A percentile compares a stretch with the other conserved stretches of the same genome.
Conservation (phyloP, 2,797 vertebrate species). For the Bufotes viridis region DNA sequence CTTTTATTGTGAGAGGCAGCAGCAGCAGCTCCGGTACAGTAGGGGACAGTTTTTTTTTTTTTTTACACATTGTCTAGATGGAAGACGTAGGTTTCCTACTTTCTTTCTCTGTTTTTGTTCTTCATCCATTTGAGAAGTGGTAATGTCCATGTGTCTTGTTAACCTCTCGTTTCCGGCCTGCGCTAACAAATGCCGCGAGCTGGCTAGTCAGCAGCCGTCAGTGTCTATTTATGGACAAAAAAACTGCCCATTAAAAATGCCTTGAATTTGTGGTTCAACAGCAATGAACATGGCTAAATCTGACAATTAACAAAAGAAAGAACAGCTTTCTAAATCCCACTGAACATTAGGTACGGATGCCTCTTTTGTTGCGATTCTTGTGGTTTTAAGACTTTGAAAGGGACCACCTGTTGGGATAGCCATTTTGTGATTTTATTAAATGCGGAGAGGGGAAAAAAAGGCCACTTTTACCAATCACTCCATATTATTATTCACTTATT, state of each 20-base stretch:
- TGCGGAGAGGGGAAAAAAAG: slow-evolving; percentile 80
- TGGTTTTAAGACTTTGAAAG: slow-evolving; percentile 93
- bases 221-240: slow-evolving; percentile 97
- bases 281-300: slow-evolving; percentile 98
- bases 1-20: not conserved
- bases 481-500: slow-evolving; percentile 84
- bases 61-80: not conserved
- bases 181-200: slow-evolving; percentile 85
- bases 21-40: not conserved
- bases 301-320: slow-evolving; percentile 97
- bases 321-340: slow-evolving; percentile 98
- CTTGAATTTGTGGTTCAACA: slow-evolving; percentile 96
- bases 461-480: slow-evolving; percentile 83
- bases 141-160: slow-evolving; percentile 78
- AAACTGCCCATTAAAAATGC: slow-evolving; percentile 99
- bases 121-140: slow-evolving; percentile 74
- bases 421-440: slow-evolving; percentile 83
- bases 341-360: slow-evolving; percentile 99
- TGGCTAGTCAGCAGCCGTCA: slow-evolving; percentile 98
- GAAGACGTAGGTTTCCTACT: slow-evolving; percentile 21
- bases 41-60: not conserved
- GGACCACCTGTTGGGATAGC: slow-evolving; percentile 97
- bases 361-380: slow-evolving; percentile 91
- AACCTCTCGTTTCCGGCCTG: slow-evolving; percentile 76
- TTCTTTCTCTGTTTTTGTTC: slow-evolving; percentile 36